phyloP scores from a whole-genome alignment of 37 sponge, comb jelly and placozoan genomes.

The Beroe forskalii region DNA sequence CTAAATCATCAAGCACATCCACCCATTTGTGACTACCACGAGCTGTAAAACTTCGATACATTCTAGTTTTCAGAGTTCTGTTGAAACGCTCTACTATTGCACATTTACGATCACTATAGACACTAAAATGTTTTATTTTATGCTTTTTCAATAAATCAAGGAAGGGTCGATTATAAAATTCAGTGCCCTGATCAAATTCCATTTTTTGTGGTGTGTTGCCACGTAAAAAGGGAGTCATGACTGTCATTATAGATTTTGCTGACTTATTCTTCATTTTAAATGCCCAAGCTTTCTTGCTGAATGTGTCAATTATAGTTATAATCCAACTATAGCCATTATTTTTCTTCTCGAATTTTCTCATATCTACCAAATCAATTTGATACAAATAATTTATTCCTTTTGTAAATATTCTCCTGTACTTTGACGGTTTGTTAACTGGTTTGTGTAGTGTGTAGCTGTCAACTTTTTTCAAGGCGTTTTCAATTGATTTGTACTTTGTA shows the following conservation, averaged over 20 bases:
- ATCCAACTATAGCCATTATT: constrained; percentile 15
- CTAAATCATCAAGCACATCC: background rate
- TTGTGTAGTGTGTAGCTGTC: constrained; percentile 47
- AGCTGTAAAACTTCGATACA: constrained; percentile 1
- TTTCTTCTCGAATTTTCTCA: background rate
- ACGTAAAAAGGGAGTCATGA: background rate
- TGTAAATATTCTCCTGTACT: constrained; percentile 17
- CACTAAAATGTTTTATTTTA: background rate
- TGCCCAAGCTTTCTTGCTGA: constrained; percentile 42
- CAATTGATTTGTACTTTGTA: background rate
- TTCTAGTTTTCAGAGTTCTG: background rate
- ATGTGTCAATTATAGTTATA: constrained; percentile 18
- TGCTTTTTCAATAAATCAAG: background rate
- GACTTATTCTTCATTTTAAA: constrained; percentile 46
- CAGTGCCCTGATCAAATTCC: constrained; percentile 1
- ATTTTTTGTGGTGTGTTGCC: constrained; percentile 15
- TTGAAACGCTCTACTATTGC: constrained; percentile 28
- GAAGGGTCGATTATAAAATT: background rate
- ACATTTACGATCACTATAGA: background rate
- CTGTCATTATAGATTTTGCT: constrained; percentile 4
- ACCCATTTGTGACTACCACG: background rate
- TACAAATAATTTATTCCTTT: background rate
- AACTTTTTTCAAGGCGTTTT: background rate
- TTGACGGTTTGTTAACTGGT: background rate
- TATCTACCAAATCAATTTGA: constrained; percentile 13